Evolutionary conservation across 2,888 invertebrate species (phyloP).

Genomic region (Lumbricus terrestris): DNA sequence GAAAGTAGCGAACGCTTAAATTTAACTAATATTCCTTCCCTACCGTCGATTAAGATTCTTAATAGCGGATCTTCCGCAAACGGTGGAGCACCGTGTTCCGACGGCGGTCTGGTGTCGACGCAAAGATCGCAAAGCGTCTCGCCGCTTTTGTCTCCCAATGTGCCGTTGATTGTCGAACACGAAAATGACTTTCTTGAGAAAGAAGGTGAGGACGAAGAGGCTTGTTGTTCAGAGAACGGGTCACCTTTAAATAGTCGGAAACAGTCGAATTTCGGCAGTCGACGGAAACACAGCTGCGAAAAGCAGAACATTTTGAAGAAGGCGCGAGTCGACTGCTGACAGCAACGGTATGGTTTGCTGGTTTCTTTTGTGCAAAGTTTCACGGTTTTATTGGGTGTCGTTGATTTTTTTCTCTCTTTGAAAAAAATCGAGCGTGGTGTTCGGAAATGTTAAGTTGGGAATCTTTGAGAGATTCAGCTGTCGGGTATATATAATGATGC

Average conservation of each 20-base stretch:
- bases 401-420: not conserved
- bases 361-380: not conserved
- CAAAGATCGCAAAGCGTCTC: not conserved
- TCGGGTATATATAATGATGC: not conserved
- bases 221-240: not conserved
- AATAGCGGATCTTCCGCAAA: not conserved
- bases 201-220: not conserved
- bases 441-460: not conserved
- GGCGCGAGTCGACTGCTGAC: not conserved
- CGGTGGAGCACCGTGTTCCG: not conserved
- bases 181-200: constrained; percentile 14
- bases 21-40: not conserved
- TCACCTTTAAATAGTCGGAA: not conserved
- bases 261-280: not conserved
- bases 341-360: not conserved
- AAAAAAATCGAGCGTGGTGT: not conserved
- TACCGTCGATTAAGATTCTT: not conserved
- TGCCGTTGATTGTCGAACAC: not conserved
- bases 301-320: constrained; percentile 5
- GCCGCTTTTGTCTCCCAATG: not conserved
- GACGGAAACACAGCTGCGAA: not conserved
- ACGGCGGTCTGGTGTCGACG: not conserved
- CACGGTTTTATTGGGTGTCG: not conserved
- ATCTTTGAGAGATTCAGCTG: not conserved
- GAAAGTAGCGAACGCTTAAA: not conserved